Percentiles rank a stretch among this genome's conserved stretches.
These are phyloP conservation scores for Callipepla californica DNA, from an alignment of 2,113 vertebrate genomes.

Conservation along the genomic window DNA sequence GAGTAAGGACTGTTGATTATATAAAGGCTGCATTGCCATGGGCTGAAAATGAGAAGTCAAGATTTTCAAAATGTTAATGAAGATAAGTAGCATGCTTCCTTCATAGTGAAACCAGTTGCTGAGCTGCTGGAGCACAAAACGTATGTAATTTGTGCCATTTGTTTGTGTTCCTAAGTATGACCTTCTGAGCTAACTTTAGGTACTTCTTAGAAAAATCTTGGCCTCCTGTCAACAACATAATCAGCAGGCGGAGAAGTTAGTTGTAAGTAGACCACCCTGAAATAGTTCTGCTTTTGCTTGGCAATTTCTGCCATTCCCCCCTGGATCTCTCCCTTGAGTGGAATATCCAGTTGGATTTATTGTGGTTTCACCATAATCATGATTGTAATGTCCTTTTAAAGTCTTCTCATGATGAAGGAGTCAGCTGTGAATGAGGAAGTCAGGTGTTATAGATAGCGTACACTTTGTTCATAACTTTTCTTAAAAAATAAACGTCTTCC, in stretches of 20 bases:
- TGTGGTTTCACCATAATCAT: conserved; percentile 44
- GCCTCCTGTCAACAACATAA: conserved; percentile 37
- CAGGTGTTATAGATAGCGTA: conserved; percentile 26
- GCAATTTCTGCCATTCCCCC: conserved; percentile 25
- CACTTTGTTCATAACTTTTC: background rate
- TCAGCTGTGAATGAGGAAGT: conserved; percentile 17
- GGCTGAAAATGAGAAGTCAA: conserved; percentile 9
- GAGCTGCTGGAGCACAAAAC: background rate
- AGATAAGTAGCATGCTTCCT: background rate
- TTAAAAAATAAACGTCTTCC: background rate
- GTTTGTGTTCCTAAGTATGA: background rate
- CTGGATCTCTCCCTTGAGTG: conserved; percentile 18
- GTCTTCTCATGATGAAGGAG: conserved; percentile 29
- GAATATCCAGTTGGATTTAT: conserved; percentile 58
- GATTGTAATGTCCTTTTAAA: background rate
- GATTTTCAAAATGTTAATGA: background rate
- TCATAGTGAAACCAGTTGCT: background rate
- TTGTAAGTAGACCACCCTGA: conserved; percentile 58
- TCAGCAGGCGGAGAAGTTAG: conserved; percentile 34
- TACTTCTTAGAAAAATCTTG: conserved; percentile 45
- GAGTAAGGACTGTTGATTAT: conserved; percentile 7
- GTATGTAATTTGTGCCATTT: conserved; percentile 4
- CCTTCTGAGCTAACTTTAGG: conserved; percentile 56
- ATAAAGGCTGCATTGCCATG: background rate
- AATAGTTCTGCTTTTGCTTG: conserved; percentile 62